phyloP scores from a whole-genome alignment of 2,113 vertebrate species.

The Syrmaticus mikado region DNA sequence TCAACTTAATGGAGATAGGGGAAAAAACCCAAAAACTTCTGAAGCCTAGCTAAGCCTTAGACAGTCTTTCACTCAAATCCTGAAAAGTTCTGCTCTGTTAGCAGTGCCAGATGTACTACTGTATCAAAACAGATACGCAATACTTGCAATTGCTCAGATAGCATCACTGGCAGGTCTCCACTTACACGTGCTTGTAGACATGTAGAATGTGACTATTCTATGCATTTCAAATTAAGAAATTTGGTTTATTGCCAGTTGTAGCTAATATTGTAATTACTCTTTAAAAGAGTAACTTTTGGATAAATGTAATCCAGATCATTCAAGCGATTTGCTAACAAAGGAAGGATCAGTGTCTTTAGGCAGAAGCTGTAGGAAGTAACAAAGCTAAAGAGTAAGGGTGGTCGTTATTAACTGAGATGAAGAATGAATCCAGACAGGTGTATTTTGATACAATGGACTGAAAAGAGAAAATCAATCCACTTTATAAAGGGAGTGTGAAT shows the following conservation, averaged over 20 bases:
- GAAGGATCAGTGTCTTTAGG: neutral
- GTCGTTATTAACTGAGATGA: neutral
- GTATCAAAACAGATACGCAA: neutral
- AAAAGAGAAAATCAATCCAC: neutral
- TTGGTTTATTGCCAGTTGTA: neutral
- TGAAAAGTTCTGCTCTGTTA: neutral
- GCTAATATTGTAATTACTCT: neutral
- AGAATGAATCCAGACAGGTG: neutral
- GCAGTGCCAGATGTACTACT: neutral
- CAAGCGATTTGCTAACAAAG: neutral
- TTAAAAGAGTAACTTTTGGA: neutral
- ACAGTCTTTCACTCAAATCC: neutral
- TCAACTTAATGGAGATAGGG: neutral
- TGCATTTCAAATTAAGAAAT: neutral
- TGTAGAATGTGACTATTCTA: neutral
- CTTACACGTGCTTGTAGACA: neutral
- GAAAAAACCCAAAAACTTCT: neutral
- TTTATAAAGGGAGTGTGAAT: neutral
- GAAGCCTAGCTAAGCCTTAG: neutral
- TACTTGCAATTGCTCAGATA: neutral
- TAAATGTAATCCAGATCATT: neutral
- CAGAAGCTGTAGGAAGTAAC: neutral
- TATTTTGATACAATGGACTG: neutral
- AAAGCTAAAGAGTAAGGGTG: neutral
- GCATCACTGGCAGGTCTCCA: neutral